These are phyloP conservation scores for Limnephilus rhombicus DNA, from an alignment of 2,888 invertebrate genomes.

Conservation along the genomic window DNA sequence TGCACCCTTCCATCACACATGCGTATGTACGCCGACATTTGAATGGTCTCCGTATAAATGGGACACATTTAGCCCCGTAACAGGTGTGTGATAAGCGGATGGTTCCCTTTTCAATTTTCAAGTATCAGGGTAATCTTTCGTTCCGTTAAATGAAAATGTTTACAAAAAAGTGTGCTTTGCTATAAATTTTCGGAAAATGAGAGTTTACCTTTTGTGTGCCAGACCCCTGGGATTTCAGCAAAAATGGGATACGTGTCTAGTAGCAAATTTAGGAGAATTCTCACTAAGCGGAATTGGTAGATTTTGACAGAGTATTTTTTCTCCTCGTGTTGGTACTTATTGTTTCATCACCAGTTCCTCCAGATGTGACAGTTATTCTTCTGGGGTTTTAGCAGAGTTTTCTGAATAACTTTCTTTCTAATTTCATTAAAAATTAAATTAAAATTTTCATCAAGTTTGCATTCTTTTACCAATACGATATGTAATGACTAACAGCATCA, in stretches of 20 bases:
- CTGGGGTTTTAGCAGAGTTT: constrained; percentile 25
- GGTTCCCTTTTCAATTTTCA: constrained; percentile 33
- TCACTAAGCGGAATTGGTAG: constrained; percentile 10
- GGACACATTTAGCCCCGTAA: constrained; percentile 44
- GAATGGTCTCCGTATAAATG: constrained; percentile 39
- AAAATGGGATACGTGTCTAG: constrained; percentile 52
- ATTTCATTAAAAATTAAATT: too few species aligned
- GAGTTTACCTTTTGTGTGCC: constrained; percentile 48
- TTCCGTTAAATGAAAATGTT: constrained; percentile 57
- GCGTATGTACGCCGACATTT: constrained; percentile 24
- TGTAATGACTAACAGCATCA: background rate
- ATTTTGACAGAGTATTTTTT: constrained; percentile 31
- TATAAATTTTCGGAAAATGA: constrained; percentile 55
- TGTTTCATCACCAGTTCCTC: constrained; percentile 25
- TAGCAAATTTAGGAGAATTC: constrained; percentile 41
- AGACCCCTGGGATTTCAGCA: constrained; percentile 47
- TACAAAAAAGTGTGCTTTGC: constrained; percentile 51
- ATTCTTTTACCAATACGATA: background rate
- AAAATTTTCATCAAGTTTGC: background rate
- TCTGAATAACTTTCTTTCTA: background rate
- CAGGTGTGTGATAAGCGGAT: constrained; percentile 53
- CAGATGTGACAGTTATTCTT: constrained; percentile 20
- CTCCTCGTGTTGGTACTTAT: background rate
- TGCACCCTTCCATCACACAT: constrained; percentile 38
- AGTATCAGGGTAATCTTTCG: constrained; percentile 47